Conservation (phyloP, 92 coral and sea anemone species). For the Porites evermanni region DNA sequence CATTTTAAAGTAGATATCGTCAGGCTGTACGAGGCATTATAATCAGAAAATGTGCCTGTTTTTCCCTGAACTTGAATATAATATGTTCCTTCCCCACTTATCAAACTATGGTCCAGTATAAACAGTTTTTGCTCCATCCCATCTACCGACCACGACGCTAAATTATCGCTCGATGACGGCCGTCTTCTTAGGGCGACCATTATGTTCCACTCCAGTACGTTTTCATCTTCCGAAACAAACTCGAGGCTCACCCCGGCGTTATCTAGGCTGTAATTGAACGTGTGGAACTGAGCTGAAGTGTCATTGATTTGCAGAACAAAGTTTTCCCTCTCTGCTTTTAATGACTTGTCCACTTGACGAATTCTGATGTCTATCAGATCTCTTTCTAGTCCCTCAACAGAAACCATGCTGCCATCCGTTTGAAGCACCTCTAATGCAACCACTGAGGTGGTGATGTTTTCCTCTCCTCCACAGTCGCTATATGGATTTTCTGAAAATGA, state of each 20-base stretch:
- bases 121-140: slow-evolving; percentile 1
- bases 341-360: not conserved
- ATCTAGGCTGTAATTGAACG: slow-evolving; percentile 2
- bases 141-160: slow-evolving; percentile 50
- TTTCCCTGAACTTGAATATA: slow-evolving; percentile 14
- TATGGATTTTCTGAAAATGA: slow-evolving; percentile 67
- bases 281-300: slow-evolving; percentile 6
- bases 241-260: slow-evolving; percentile 62
- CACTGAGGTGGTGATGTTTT: slow-evolving; percentile 61
- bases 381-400: slow-evolving; percentile 42
- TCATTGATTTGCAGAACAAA: slow-evolving; percentile 9
- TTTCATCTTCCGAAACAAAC: slow-evolving; percentile 42
- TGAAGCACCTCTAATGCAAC: slow-evolving; percentile 53
- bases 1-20: slow-evolving; percentile 78
- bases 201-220: slow-evolving; percentile 55
- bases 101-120: not conserved
- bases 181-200: slow-evolving; percentile 53
- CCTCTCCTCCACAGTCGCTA: slow-evolving; percentile 49
- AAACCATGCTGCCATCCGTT: slow-evolving; percentile 53
- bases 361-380: slow-evolving; percentile 48
- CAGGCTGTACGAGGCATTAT: slow-evolving; percentile 75
- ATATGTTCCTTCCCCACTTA: slow-evolving; percentile 9
- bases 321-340: not conserved
- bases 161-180: slow-evolving; percentile 38
- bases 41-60: not conserved